A percentile compares a stretch with the other conserved stretches of the same genome.
These are phyloP conservation scores for Amphimallon solstitiale DNA, from an alignment of 2,888 invertebrate species.

Conservation along the genomic window DNA sequence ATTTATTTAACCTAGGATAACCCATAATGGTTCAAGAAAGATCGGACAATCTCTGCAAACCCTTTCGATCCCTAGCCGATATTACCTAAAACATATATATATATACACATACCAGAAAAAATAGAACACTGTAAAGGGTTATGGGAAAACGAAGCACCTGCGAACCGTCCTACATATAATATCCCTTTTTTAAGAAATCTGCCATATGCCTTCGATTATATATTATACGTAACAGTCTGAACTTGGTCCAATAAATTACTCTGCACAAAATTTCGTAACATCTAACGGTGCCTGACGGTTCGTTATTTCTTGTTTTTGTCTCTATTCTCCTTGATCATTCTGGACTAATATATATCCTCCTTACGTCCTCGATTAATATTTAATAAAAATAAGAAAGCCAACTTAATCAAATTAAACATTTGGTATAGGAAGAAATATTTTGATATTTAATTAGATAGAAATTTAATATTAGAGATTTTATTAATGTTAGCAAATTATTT, in stretches of 20 bases:
- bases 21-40: conserved; percentile 25
- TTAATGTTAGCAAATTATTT: not conserved
- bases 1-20: conserved; percentile 14
- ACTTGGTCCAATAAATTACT: conserved; percentile 10
- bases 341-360: not conserved
- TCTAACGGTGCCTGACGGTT: conserved; percentile 25
- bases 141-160: conserved; percentile 49
- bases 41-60: conserved; percentile 41
- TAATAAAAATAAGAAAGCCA: conserved; percentile 8
- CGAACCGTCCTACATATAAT: conserved; percentile 45
- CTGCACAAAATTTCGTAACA: conserved; percentile 33
- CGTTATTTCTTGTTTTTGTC: conserved; percentile 1
- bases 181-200: conserved; percentile 31
- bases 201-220: conserved; percentile 42
- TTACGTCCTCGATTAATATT: conserved; percentile 14
- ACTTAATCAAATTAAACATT: conserved; percentile 14
- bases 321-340: not conserved
- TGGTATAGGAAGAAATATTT: not conserved
- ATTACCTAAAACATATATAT: conserved; percentile 31
- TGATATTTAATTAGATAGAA: too few relatives aligned
- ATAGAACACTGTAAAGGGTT: conserved; percentile 43
- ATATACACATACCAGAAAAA: conserved; percentile 27
- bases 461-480: not conserved
- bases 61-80: conserved; percentile 34
- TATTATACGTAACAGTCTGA: not conserved